Evolutionary conservation across 1,140 invertebrate genomes (phyloP).

Genomic region (Habropoda laboriosa): DNA sequence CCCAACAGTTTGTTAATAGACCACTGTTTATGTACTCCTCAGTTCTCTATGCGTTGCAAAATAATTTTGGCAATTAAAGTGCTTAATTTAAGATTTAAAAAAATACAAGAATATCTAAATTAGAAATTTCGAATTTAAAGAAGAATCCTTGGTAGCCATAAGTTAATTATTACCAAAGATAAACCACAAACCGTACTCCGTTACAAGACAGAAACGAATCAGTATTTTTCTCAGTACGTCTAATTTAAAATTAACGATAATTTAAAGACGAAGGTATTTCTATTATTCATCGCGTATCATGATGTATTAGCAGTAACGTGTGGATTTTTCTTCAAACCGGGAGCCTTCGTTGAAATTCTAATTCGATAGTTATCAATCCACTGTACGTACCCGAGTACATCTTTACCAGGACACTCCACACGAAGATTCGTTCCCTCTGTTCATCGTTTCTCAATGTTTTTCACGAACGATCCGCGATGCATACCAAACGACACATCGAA

Average conservation of each 20-base stretch:
- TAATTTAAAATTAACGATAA: not conserved
- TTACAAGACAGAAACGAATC: too few relatives aligned
- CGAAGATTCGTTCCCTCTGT: not conserved
- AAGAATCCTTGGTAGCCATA: too few relatives aligned
- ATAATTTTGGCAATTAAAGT: too few relatives aligned
- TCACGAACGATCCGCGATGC: constrained; percentile 5
- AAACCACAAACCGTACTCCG: too few relatives aligned
- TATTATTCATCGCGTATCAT: not conserved
- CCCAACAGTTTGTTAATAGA: too few relatives aligned
- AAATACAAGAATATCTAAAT: too few relatives aligned
- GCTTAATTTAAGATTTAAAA: too few relatives aligned
- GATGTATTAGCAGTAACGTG: not conserved
- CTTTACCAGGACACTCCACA: not conserved
- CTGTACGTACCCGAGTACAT: not conserved
- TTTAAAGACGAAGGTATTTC: not conserved
- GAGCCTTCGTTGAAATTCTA: not conserved
- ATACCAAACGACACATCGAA: not conserved
- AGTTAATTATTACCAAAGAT: too few relatives aligned
- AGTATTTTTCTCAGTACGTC: too few relatives aligned
- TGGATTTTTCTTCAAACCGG: not conserved
- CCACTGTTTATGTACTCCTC: too few relatives aligned
- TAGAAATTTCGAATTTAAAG: too few relatives aligned
- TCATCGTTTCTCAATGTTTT: not conserved
- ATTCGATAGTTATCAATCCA: not conserved
- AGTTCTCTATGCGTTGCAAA: too few relatives aligned